Evolutionary conservation across 53 echinoderm and acorn worm species (phyloP), one percentile per base, ranked within the genome.

Genomic region (Holothuria leucospilota): DNA sequence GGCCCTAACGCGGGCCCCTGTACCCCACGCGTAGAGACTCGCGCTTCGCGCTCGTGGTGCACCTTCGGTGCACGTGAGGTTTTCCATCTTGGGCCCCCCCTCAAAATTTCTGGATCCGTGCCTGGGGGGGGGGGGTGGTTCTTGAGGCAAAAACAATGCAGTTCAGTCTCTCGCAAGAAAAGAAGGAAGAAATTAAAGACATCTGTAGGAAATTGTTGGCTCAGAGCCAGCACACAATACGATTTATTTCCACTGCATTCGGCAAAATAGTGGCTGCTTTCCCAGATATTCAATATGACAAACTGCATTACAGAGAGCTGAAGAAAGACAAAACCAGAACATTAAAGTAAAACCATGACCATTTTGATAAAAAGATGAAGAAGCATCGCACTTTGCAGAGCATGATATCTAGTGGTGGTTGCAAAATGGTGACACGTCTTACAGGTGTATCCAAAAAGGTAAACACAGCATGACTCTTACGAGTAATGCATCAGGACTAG

Each of bases 221-320:
- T 34, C 34, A 34, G 34, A 34, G 3, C 34, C 34, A 34, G 3
- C 34, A 34, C 34, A 34, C 34, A 34, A 34, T 78, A 41, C 79
- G 79, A 53, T 20, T 41, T 41, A 53, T 59, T 25, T 52, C 79
- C 49, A 42, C 77, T 34, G 71, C 84, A 11, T 84, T 93, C 23
- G 93, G 90, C 9, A 85, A 85, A 59, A 27, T 86, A 58, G 88
- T 94, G 23, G 86, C 87, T 46, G 29, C 68, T 24, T 91, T 94
- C 62, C 94, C 94, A 49, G 91, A 82, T 49, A 81, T 84, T 18
- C 81, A 69, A 62, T 91, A 88, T 89, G 91, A 91, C 59, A 58
- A 81, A 34, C 34, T 34, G 34, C 34, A 34, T 34, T 34, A 34
- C 34, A 34, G 34, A 34, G 34, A 34, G 34, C 34, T 34, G 80